Conservation (phyloP, 2,113 vertebrate genomes). For the Podarcis muralis region DNA sequence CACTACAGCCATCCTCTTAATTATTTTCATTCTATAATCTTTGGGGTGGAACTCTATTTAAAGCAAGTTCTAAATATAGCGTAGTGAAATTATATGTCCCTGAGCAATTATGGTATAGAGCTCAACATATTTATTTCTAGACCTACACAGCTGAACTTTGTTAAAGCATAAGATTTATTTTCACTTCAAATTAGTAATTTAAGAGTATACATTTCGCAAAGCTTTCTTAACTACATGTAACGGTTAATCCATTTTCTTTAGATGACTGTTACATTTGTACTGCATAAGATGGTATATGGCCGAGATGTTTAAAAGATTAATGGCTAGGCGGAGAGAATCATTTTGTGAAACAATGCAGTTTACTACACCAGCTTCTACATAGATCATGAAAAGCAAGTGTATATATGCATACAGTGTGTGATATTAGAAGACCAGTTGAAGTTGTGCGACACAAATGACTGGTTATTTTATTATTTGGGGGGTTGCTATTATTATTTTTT, state of each 20-base stretch:
- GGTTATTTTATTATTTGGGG: too few relatives aligned
- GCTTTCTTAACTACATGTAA: slow-evolving; percentile 20
- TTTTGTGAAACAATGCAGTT: not conserved
- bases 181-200: slow-evolving; percentile 51
- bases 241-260: not conserved
- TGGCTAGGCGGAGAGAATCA: not conserved
- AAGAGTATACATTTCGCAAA: slow-evolving; percentile 50
- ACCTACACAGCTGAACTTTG: slow-evolving; percentile 39
- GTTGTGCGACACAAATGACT: too few relatives aligned
- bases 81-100: slow-evolving; percentile 55
- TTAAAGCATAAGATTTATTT: slow-evolving; percentile 30
- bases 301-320: slow-evolving; percentile 6
- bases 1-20: slow-evolving; percentile 17
- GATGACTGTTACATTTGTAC: slow-evolving; percentile 29
- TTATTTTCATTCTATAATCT: slow-evolving; percentile 33
- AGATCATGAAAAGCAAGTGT: too few relatives aligned
- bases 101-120: slow-evolving; percentile 53
- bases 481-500: too few relatives aligned
- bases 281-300: slow-evolving; percentile 13
- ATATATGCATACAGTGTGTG: too few relatives aligned
- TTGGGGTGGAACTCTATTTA: slow-evolving; percentile 30
- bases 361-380: too few relatives aligned
- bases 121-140: slow-evolving; percentile 52
- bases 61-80: slow-evolving; percentile 54
- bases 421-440: too few relatives aligned